Conservation (phyloP, 2,113 vertebrate species). For the Xyrauchen texanus region DNA sequence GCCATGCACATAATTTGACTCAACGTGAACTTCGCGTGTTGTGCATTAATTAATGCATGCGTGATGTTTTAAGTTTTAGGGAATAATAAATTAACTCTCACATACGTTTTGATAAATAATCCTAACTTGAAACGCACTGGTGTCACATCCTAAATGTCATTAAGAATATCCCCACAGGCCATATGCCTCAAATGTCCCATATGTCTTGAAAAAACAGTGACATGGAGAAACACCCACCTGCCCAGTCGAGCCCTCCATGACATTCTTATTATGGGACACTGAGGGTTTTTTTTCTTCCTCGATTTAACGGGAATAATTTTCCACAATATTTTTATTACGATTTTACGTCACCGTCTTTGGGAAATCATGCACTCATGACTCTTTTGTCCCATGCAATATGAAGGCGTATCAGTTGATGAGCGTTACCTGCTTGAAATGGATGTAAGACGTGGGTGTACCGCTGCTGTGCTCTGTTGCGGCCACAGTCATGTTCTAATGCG, state of each 20-base stretch:
- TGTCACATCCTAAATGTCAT: no score
- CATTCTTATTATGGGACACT: neutral
- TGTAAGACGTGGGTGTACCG: neutral
- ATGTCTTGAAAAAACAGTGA: neutral
- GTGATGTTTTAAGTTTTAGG: no score
- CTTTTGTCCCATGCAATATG: conserved; percentile 49
- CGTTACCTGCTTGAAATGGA: conserved; percentile 68
- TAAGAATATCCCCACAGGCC: neutral
- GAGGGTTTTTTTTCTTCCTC: neutral
- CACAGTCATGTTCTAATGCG: conserved; percentile 63
- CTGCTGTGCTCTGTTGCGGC: conserved; percentile 57
- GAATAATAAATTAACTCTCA: no score
- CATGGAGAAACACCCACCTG: conserved; percentile 32
- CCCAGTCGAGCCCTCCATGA: neutral
- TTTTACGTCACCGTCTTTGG: neutral
- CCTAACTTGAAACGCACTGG: no score
- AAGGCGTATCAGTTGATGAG: conserved; percentile 60
- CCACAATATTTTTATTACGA: neutral
- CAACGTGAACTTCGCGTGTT: no score
- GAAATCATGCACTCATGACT: neutral
- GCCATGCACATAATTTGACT: no score
- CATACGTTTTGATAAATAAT: no score
- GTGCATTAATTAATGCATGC: no score
- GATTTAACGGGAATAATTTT: neutral
- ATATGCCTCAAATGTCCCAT: neutral